Evolutionary conservation across 2,113 vertebrate genomes (phyloP).

Genomic region (Hypanus sabinus): DNA sequence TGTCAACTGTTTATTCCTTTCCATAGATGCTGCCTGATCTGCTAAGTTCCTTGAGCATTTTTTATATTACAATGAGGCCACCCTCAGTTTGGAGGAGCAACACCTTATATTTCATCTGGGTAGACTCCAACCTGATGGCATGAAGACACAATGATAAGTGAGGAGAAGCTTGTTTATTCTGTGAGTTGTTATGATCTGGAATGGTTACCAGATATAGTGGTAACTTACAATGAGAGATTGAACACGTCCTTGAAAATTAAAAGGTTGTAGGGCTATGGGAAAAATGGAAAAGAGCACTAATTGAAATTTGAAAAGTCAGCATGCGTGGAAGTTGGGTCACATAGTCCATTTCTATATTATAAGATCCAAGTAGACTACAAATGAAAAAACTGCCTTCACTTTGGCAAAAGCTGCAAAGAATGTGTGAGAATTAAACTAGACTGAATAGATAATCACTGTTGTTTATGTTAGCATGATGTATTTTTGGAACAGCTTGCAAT

Average conservation of each 20-base stretch:
- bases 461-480: slow-evolving; percentile 17
- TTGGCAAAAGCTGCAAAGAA: slow-evolving; percentile 11
- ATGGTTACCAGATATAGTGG: neutral
- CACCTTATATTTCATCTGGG: no score
- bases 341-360: no score
- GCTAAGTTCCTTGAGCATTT: no score
- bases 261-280: neutral
- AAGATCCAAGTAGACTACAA: neutral
- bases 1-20: no score
- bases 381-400: neutral
- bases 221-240: neutral
- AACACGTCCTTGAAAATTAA: neutral
- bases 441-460: neutral
- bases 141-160: neutral
- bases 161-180: neutral
- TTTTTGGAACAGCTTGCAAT: neutral
- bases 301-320: neutral
- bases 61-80: no score
- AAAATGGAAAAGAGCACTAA: neutral
- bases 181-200: neutral
- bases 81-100: no score
- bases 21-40: no score
- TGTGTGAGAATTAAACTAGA: slow-evolving; percentile 30
- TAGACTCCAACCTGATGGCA: no score
- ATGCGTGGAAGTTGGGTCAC: neutral